Evolutionary conservation across 2,888 invertebrate genomes (phyloP).

Genomic region (Alitta virens): DNA sequence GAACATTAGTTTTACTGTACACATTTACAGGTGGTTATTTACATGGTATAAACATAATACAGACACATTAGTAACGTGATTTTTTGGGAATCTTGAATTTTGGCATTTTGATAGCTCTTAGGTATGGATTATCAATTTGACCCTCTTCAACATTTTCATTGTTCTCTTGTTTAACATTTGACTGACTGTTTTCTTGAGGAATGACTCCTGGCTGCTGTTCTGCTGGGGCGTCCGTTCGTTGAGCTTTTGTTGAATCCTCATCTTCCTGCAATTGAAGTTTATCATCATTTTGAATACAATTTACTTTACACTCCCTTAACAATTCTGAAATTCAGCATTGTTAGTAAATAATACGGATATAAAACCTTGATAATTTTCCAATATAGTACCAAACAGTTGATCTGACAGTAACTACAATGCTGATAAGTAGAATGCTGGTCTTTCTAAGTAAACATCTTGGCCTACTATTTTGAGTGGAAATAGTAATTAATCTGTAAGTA

Average conservation of each 20-base stretch:
- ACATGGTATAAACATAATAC: too few relatives aligned
- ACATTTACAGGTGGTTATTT: too few relatives aligned
- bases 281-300: too few relatives aligned
- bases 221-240: background rate
- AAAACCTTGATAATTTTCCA: too few relatives aligned
- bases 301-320: too few relatives aligned
- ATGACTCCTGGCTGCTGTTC: background rate
- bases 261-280: background rate
- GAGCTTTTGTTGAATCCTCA: background rate
- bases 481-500: background rate
- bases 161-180: background rate
- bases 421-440: too few relatives aligned
- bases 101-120: conserved; percentile 62
- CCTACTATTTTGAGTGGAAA: too few relatives aligned
- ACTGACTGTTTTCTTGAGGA: background rate
- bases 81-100: conserved; percentile 24
- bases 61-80: background rate
- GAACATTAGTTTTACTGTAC: too few relatives aligned
- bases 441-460: background rate
- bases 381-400: too few relatives aligned
- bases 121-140: conserved; percentile 69
- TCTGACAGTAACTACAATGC: too few relatives aligned
- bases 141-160: conserved; percentile 28
- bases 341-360: too few relatives aligned
- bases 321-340: too few relatives aligned